phyloP scores from a whole-genome alignment of 1,140 invertebrate species.

The Samia ricini region DNA sequence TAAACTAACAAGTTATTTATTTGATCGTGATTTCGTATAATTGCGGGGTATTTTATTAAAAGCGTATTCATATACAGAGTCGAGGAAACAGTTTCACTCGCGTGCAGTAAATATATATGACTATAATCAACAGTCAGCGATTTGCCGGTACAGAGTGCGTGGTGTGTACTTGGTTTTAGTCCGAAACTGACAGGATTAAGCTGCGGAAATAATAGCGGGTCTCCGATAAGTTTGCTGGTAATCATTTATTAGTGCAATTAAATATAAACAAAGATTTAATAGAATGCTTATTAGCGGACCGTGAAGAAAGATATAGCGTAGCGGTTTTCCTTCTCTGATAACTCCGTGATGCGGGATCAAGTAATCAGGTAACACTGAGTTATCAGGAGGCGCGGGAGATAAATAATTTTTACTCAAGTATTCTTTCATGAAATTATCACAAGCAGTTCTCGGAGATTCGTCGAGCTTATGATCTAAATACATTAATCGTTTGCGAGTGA shows the following conservation, averaged over 20 bases:
- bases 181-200: slow-evolving; percentile 11
- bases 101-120: background rate
- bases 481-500: slow-evolving; percentile 14
- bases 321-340: slow-evolving; percentile 18
- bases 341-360: too few species aligned
- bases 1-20: slow-evolving; percentile 2
- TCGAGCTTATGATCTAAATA: slow-evolving; percentile 17
- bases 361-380: slow-evolving; percentile 10
- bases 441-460: slow-evolving; percentile 9
- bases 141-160: slow-evolving; percentile 8
- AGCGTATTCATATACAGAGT: background rate
- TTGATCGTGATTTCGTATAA: slow-evolving; percentile 8
- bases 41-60: background rate
- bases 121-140: slow-evolving; percentile 2
- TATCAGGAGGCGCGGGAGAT: background rate
- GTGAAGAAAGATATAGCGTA: slow-evolving; percentile 10
- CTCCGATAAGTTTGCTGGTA: slow-evolving; percentile 12
- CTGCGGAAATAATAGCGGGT: slow-evolving; percentile 5
- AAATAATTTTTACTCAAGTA: slow-evolving; percentile 23
- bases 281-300: slow-evolving; percentile 9
- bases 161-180: slow-evolving; percentile 4
- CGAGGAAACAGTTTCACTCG: background rate
- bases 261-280: slow-evolving; percentile 9
- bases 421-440: slow-evolving; percentile 17
- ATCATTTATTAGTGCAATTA: slow-evolving; percentile 11